Evolutionary conservation across 2,797 vertebrate species (phyloP), one percentile per base, ranked within the genome.

Genomic region (Caiman crocodilus): DNA sequence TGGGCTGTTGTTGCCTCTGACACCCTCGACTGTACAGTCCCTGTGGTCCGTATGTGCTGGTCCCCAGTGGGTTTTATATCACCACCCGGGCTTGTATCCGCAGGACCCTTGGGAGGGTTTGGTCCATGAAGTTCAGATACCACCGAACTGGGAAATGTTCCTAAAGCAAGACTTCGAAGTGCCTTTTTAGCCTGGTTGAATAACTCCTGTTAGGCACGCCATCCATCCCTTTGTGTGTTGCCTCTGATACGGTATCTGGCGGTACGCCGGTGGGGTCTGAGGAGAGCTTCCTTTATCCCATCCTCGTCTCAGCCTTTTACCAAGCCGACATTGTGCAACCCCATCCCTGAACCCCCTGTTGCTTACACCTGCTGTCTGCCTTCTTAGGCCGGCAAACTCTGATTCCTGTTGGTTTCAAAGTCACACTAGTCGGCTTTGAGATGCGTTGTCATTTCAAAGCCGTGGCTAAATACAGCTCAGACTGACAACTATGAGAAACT

Each of bases 401-500:
- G 83, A 11, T 59, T 91, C 88, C 21, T 71, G 16, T 95, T 15
- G 3, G 4, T 79, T 95, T 73, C 82, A 75, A 87, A 96, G 90
- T 79, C 67, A 9, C 30, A 58, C 3, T 61, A 25, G 8, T 65
- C 90, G 90, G 74, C 93, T 95, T 91, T 2, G 3, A 94, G 82
- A 84, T 28, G 56, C n/a, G 5, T 85, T 92, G 77, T 97, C 91
- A 94, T 96, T 95, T 97, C 92, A 95, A 91, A 96, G 90, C 76
- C 71, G 61, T 83, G 85, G 77, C 89, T 97, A 96, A 97, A 91
- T 91, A 89, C 3, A 21, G 67, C 85, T 71, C 65, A 94, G 94
- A 95, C 90, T 96, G 96, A 96, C 96, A 97, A 75, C 88, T 84
- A 76, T 84, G 92, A 96, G 93, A 95, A 96, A 97, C 94, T 96